phyloP scores from a whole-genome alignment of 2,797 vertebrate genomes.

The Pelochelys cantorii region DNA sequence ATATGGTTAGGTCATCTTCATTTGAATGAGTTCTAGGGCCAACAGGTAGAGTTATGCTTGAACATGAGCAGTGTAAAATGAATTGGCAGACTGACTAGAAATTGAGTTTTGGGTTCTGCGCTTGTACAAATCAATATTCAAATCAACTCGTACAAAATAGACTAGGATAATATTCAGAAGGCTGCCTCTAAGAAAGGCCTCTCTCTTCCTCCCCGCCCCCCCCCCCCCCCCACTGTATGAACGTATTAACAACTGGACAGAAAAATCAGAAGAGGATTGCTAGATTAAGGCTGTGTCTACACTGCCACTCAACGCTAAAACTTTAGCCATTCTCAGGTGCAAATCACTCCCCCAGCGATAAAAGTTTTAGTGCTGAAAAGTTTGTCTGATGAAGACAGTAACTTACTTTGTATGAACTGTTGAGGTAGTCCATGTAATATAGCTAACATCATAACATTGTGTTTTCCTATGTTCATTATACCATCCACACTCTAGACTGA shows the following conservation, averaged over 20 bases:
- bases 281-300: too few relatives aligned
- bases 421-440: neutral
- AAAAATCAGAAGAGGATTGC: neutral
- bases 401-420: neutral
- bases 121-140: neutral
- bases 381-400: neutral
- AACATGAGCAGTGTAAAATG: neutral
- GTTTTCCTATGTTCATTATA: neutral
- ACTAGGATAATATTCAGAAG: neutral
- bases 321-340: too few relatives aligned
- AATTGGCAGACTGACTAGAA: neutral
- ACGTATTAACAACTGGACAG: neutral
- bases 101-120: neutral
- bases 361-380: neutral
- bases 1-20: fast-evolving
- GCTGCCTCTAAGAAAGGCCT: fast-evolving
- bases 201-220: neutral
- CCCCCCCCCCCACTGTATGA: neutral
- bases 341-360: too few relatives aligned
- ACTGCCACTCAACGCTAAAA: too few relatives aligned
- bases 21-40: neutral
- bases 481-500: neutral
- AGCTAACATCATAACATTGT: neutral
- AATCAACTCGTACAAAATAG: neutral
- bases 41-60: neutral